Conservation (phyloP, 2,888 invertebrate genomes). For the Tinea pellionella region DNA sequence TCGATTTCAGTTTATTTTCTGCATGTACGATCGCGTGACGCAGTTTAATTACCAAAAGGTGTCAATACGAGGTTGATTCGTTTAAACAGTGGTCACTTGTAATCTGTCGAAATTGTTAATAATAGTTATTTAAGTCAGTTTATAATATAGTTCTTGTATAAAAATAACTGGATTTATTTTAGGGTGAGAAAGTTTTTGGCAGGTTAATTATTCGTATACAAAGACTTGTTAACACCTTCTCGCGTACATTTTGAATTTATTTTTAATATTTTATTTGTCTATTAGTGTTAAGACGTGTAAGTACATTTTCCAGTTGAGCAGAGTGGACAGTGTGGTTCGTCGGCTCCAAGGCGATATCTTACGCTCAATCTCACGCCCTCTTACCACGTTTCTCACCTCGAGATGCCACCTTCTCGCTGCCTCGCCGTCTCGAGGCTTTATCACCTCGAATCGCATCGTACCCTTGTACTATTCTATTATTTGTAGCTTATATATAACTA, state of each 20-base stretch:
- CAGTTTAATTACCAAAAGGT: constrained; percentile 58
- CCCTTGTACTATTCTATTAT: constrained; percentile 31
- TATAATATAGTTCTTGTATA: neutral
- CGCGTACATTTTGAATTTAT: too few relatives aligned
- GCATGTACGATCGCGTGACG: constrained; percentile 54
- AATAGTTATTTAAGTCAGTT: neutral
- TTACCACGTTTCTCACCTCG: constrained; percentile 64
- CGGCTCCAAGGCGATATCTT: constrained; percentile 33
- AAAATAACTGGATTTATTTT: neutral
- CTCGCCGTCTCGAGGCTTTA: constrained; percentile 38
- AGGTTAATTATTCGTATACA: neutral
- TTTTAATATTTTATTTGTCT: too few relatives aligned
- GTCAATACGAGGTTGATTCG: constrained; percentile 43
- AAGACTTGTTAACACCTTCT: neutral
- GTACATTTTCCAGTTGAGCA: neutral
- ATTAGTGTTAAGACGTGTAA: neutral
- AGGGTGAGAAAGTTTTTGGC: neutral
- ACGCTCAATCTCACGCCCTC: constrained; percentile 56
- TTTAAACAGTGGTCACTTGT: constrained; percentile 9
- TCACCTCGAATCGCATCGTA: constrained; percentile 46
- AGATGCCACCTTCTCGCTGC: constrained; percentile 43
- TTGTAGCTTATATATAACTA: constrained; percentile 49
- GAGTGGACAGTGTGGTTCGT: constrained; percentile 3
- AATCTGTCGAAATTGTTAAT: neutral
- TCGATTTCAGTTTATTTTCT: constrained; percentile 57